Evolutionary conservation across 2,888 invertebrate species (phyloP), one percentile per base, ranked within the genome.

Genomic region (Elaeidobius kamerunicus): DNA sequence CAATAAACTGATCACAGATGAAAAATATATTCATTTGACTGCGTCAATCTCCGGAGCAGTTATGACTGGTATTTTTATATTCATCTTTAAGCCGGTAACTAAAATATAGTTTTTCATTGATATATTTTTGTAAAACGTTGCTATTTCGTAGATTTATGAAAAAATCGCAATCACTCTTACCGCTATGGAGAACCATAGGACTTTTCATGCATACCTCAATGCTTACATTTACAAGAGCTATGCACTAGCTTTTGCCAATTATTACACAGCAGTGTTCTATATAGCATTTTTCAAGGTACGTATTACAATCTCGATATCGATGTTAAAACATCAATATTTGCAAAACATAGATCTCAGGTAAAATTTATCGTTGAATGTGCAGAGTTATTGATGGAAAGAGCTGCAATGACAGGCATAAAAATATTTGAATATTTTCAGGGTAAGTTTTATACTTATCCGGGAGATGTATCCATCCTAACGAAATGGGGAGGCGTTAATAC

Each of bases 371-470:
- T n/a, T n/a, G n/a, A n/a, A n/a, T n/a, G n/a, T n/a, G n/a, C 14
- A 19, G 2, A 18, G 12, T n/a, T 27, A 12, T 17, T 41, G 19
- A 41, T 18, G n/a, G n/a, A n/a, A n/a, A n/a, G n/a, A n/a, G 19
- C 15, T 16, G 39, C n/a, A 9, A 11, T 5, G 6, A 6, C 39
- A 12, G 15, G 19, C 15, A 5, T 17, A 15, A 38, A 17, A 18
- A 12, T 7, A 6, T 4, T 5, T 15, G 14, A 30, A 11, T 15
- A 36, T n/a, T 34, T 48, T 41, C 58, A 76, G 76, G 76, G 76
- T 12, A 69, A 69, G 41, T 73, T 76, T 60, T 76, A 68, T 55
- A 73, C 73, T 1, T 68, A 76, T 62, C 77, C 77, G 1, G 56
- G 53, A 20, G 56, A 56, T 38, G 36, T 60, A 2, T 20, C 61